Evolutionary conservation across 2,797 vertebrate species (phyloP).

Genomic region (Parauchenoglanis punctatus): DNA sequence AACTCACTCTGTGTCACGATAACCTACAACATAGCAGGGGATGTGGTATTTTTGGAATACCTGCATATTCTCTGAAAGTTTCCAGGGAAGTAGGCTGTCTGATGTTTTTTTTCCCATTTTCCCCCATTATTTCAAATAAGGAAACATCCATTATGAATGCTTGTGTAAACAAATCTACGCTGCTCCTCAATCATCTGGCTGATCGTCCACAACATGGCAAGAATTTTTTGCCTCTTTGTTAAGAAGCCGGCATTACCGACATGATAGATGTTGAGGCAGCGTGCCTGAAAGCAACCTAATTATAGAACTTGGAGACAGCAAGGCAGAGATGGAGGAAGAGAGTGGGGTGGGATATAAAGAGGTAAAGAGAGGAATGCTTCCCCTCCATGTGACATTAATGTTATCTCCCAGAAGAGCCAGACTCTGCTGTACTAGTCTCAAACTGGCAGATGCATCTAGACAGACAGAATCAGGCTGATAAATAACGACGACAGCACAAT

Average conservation of each 20-base stretch:
- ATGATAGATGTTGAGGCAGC: constrained; percentile 49
- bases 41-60: constrained; percentile 29
- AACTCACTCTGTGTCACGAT: constrained; percentile 41
- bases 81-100: constrained; percentile 10
- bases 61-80: constrained; percentile 11
- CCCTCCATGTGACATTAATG: constrained; percentile 50
- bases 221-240: constrained; percentile 39
- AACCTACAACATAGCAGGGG: constrained; percentile 10
- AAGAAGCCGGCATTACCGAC: constrained; percentile 39
- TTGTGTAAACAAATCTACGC: constrained; percentile 49
- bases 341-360: constrained; percentile 39
- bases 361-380: constrained; percentile 39
- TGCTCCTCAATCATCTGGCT: constrained; percentile 43
- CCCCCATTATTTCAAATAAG: constrained; percentile 34
- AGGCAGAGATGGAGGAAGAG: constrained; percentile 25
- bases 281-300: constrained; percentile 52
- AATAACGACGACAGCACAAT: constrained; percentile 34
- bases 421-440: constrained; percentile 21
- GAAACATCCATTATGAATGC: constrained; percentile 33
- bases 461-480: constrained; percentile 48
- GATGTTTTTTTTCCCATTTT: background rate
- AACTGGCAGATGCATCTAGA: constrained; percentile 31
- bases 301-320: constrained; percentile 41
- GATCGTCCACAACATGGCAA: constrained; percentile 24
- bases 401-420: constrained; percentile 43